A percentile compares a stretch with the other conserved stretches of the same genome.
phyloP scores from a whole-genome alignment of 1,140 invertebrate species.

The Eulimnadia texana region DNA sequence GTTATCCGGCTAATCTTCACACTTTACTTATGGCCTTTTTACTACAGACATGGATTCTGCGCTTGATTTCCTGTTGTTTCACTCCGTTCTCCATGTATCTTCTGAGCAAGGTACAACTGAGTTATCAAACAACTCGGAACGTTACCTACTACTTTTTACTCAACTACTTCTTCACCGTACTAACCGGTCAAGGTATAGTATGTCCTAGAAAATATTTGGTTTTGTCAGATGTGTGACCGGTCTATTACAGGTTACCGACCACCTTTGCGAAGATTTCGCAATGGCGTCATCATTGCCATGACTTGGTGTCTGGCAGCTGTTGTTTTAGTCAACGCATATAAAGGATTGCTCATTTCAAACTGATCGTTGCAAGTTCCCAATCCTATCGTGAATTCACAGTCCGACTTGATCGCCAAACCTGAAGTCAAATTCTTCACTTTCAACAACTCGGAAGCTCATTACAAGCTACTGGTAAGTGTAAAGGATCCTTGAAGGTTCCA shows the following conservation, averaged over 20 bases:
- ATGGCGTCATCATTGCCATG: background rate
- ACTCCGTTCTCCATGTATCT: too few species aligned
- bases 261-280: background rate
- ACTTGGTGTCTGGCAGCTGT: background rate
- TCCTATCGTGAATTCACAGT: background rate
- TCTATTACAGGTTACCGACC: background rate
- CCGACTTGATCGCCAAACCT: background rate
- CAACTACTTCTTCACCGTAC: background rate
- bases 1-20: too few species aligned
- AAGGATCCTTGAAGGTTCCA: background rate
- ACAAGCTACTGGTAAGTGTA: background rate
- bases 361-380: background rate
- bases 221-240: too few species aligned
- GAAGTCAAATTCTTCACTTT: background rate
- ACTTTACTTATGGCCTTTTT: too few species aligned
- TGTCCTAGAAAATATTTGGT: too few species aligned
- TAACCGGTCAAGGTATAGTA: background rate
- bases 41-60: too few species aligned
- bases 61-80: too few species aligned
- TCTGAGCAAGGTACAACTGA: too few species aligned
- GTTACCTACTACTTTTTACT: background rate
- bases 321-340: background rate
- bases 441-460: background rate
- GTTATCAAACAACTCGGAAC: too few species aligned
- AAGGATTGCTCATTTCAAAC: background rate